Evolutionary conservation across 2,888 invertebrate genomes (phyloP).

Genomic region (Gymnocheta viridis): DNA sequence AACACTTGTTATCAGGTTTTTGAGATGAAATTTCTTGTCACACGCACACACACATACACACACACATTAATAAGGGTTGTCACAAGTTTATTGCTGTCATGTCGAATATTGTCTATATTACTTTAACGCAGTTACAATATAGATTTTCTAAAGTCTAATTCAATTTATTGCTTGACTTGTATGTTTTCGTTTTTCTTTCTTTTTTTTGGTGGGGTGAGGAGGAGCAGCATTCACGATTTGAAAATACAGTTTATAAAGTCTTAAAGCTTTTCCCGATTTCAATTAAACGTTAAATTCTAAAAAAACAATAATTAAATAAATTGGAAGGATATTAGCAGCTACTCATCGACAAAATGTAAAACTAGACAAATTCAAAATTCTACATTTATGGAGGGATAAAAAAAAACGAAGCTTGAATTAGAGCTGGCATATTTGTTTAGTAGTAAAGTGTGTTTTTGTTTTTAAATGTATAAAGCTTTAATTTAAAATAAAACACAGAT

Average conservation of each 20-base stretch:
- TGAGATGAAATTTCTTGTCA: neutral
- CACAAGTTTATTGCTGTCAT: constrained; percentile 5
- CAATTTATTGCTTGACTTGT: neutral
- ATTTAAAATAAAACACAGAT: too few relatives aligned
- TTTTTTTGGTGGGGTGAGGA: neutral
- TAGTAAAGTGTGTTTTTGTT: too few relatives aligned
- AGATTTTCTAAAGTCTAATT: constrained; percentile 4
- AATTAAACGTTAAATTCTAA: neutral
- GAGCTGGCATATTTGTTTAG: too few relatives aligned
- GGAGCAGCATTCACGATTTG: neutral
- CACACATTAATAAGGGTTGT: neutral
- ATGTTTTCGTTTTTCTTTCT: neutral
- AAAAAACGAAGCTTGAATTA: too few relatives aligned
- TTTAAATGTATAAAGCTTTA: too few relatives aligned
- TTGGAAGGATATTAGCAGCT: neutral
- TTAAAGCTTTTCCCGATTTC: neutral
- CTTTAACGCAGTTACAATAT: neutral
- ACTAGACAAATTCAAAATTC: too few relatives aligned
- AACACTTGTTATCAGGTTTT: constrained; percentile 9
- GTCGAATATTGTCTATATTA: constrained; percentile 8
- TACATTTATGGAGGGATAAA: too few relatives aligned
- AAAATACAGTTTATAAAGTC: neutral
- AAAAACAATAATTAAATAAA: neutral
- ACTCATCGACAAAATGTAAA: neutral
- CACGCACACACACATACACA: too few relatives aligned